These are phyloP conservation scores for Epinotia brunnichana DNA, from an alignment of 2,888 invertebrate genomes.

Conservation along the genomic window DNA sequence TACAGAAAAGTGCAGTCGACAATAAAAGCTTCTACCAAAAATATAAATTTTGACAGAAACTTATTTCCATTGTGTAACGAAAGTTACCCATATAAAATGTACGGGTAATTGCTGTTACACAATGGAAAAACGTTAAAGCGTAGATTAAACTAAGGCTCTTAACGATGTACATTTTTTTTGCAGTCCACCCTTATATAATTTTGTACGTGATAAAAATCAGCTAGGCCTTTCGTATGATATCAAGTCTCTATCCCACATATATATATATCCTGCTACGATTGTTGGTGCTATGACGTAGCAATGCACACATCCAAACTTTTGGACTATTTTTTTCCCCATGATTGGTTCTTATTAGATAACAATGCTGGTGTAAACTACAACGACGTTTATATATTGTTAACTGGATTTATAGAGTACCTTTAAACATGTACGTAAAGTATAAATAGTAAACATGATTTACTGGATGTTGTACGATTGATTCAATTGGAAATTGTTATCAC, in stretches of 20 bases:
- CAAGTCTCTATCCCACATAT: not conserved
- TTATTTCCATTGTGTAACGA: too few species aligned
- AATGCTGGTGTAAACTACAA: not conserved
- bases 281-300: too few species aligned
- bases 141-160: too few species aligned
- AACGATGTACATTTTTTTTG: too few species aligned
- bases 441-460: not conserved
- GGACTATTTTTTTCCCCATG: not conserved
- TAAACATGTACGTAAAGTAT: not conserved
- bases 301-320: too few species aligned
- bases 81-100: too few species aligned
- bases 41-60: too few species aligned
- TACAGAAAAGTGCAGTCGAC: too few species aligned
- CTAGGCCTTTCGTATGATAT: conserved; percentile 49
- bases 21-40: too few species aligned
- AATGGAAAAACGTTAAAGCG: too few species aligned
- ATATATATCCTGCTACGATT: too few species aligned
- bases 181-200: conserved; percentile 10
- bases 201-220: conserved; percentile 41
- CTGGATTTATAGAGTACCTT: not conserved
- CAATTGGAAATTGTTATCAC: conserved; percentile 67
- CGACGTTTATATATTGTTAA: conserved; percentile 2
- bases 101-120: too few species aligned
- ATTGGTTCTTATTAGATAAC: not conserved
- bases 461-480: conserved; percentile 39